phyloP scores from a whole-genome alignment of 1,140 invertebrate genomes.

The Heliconius himera region DNA sequence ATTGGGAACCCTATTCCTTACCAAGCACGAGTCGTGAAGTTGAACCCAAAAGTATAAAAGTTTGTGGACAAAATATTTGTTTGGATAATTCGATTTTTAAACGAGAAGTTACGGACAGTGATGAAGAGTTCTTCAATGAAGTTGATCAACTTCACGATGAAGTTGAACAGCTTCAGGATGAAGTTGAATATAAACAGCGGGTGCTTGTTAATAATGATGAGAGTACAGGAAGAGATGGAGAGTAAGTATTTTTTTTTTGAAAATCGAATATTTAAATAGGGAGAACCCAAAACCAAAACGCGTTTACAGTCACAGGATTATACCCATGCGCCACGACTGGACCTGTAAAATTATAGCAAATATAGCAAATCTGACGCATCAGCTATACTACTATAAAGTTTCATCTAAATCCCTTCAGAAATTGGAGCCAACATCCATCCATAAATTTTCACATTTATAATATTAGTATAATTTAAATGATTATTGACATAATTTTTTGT shows the following conservation, averaged over 20 bases:
- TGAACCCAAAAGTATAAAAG: constrained; percentile 58
- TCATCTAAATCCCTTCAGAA: no score
- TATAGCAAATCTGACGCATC: no score
- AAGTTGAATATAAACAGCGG: constrained; percentile 54
- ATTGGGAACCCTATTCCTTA: constrained; percentile 55
- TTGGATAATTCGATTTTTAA: constrained; percentile 70
- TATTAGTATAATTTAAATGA: no score
- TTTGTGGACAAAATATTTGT: constrained; percentile 74
- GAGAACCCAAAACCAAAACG: no score
- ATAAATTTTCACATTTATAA: no score
- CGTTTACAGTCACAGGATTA: no score
- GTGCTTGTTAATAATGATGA: constrained; percentile 54
- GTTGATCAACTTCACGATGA: constrained; percentile 51
- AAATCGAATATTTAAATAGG: neutral
- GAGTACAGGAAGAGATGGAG: neutral
- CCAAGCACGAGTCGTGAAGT: constrained; percentile 60
- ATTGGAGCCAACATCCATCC: no score
- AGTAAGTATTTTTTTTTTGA: neutral
- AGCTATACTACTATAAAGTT: no score
- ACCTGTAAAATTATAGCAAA: no score
- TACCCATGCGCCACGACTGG: no score
- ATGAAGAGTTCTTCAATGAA: constrained; percentile 64
- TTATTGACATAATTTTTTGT: no score
- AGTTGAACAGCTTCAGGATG: constrained; percentile 50
- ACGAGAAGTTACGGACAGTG: constrained; percentile 52